Evolutionary conservation across 2,113 vertebrate species (phyloP), one percentile per base, ranked within the genome.

Genomic region (Pica pica): DNA sequence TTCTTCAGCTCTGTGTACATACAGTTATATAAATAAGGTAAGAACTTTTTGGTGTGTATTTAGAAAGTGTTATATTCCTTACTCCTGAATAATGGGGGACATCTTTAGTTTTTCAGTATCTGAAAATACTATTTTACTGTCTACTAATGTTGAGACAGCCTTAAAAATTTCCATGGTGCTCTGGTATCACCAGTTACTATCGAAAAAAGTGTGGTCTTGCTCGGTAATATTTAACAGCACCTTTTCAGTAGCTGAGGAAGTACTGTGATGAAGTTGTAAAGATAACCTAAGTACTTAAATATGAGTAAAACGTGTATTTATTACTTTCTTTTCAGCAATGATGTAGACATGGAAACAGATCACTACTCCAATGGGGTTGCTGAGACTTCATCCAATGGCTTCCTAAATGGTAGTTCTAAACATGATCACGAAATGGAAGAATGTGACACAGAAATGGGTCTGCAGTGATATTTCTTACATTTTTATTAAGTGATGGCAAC

Each of bases 291-390:
- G 53, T 52, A 78, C 75, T 96, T 88, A 76, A 85, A 82, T 92
- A 60, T 50, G 59, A 96, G 42, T 94, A 80, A 95, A 90, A 57
- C 33, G 44, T 69, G 2, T 57, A 10, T 96, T 92, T 95, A 23
- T 97, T 89, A 35, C 81, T 98, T 50, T 97, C 97, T 97, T 97
- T 97, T 61, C 97, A 99, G 98, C 98, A 99, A 98, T 95, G 99
- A 99, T 89, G 98, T 99, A 97, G 99, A 99, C 70, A 99, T 99
- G 99, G 99, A 99, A 97, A 99, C 99, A 81, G 99, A 99, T 97
- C 99, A 99, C 98, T 99, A 99, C 97, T 98, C 98, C 98, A 99
- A 99, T 94, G 99, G 99, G 77, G 98, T 99, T 97, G 98, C 99
- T 84, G 99, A 99, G 94, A 98, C 99, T 27, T 99, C 99, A 96